These are phyloP conservation scores for Meganola albula DNA, from an alignment of 2,888 invertebrate species.

Conservation along the genomic window DNA sequence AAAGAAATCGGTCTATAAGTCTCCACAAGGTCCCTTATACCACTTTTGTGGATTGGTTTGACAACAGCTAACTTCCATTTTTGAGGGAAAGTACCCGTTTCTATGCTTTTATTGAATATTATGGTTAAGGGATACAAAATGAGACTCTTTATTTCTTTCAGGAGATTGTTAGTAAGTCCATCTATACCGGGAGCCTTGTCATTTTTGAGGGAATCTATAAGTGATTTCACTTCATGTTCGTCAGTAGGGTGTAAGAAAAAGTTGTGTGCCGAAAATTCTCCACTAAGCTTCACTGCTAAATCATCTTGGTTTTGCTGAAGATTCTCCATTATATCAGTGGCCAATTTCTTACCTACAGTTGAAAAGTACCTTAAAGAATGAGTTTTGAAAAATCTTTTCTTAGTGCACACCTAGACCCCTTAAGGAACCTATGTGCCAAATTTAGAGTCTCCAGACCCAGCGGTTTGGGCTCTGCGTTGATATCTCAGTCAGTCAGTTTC, in stretches of 20 bases:
- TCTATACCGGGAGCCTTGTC: constrained; percentile 1
- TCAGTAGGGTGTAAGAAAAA: constrained; percentile 5
- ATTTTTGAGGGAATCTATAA: not conserved
- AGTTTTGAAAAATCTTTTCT: no score
- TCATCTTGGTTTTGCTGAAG: no score
- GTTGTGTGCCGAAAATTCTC: no score
- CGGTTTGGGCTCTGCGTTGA: no score
- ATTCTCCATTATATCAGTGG: no score
- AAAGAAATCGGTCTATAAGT: constrained; percentile 17
- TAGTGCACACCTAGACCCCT: no score
- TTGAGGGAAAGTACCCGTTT: constrained; percentile 9
- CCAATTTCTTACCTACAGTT: no score
- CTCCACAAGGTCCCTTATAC: not conserved
- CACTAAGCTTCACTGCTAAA: no score
- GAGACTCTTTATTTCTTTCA: not conserved
- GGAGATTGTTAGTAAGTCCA: not conserved
- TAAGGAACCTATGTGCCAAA: no score
- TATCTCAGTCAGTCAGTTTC: no score
- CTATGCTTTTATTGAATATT: constrained; percentile 10
- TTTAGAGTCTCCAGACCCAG: no score
- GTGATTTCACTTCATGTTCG: constrained; percentile 2
- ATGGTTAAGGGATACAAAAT: constrained; percentile 8
- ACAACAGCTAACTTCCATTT: constrained; percentile 10
- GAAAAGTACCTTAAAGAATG: no score
- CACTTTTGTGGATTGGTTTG: constrained; percentile 11